Evolutionary conservation across 92 coral and sea anemone genomes (phyloP).

Genomic region (Montipora capitata): DNA sequence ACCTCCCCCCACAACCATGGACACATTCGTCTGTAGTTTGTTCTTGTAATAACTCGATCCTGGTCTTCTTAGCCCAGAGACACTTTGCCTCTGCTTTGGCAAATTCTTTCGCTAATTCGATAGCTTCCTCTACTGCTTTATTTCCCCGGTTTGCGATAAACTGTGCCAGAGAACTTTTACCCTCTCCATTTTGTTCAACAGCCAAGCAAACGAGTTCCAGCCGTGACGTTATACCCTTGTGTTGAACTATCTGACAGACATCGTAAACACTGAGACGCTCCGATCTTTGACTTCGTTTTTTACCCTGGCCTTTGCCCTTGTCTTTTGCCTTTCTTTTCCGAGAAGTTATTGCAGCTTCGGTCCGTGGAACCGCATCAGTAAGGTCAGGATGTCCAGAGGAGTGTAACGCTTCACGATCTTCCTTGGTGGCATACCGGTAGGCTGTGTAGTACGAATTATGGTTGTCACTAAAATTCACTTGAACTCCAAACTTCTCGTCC

Average conservation of each 20-base stretch:
- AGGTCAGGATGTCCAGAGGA: background rate
- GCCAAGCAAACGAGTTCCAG: conserved; percentile 68
- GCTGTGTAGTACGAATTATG: background rate
- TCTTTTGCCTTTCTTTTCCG: background rate
- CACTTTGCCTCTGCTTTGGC: conserved; percentile 38
- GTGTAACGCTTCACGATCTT: background rate
- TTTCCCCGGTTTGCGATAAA: conserved; percentile 64
- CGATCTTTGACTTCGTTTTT: background rate
- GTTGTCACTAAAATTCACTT: background rate
- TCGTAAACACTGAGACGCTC: conserved; percentile 47
- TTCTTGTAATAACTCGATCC: conserved; percentile 39
- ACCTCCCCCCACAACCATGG: conserved; percentile 43
- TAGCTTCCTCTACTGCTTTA: conserved; percentile 64
- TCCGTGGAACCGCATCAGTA: background rate
- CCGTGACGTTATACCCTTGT: conserved; percentile 12
- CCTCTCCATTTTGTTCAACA: conserved; percentile 54
- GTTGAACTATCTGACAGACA: conserved; percentile 42
- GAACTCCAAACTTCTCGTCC: background rate
- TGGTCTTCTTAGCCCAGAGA: conserved; percentile 28
- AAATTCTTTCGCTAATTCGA: conserved; percentile 53
- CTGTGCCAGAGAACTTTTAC: conserved; percentile 60
- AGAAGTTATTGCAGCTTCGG: background rate
- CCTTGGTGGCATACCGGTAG: background rate
- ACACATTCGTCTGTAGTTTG: conserved; percentile 5
- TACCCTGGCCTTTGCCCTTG: background rate